Evolutionary conservation across 2,797 vertebrate species (phyloP).

Genomic region (Bufotes viridis): DNA sequence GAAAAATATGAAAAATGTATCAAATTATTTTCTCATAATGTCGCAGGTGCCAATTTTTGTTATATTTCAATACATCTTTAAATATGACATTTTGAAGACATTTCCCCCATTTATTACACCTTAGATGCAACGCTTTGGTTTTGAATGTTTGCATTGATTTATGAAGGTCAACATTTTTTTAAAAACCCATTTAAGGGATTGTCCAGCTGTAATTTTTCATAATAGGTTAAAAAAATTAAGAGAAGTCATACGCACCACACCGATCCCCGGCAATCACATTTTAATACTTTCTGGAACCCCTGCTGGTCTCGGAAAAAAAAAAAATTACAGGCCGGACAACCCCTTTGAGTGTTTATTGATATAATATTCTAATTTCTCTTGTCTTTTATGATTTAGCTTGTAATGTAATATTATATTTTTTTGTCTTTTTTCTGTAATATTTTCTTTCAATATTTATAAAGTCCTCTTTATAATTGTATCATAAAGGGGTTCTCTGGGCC

Average conservation of each 20-base stretch:
- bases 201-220: too few species aligned
- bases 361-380: neutral
- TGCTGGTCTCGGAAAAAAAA: too few species aligned
- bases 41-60: neutral
- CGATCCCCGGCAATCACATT: too few species aligned
- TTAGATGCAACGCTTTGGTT: neutral
- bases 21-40: neutral
- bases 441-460: neutral
- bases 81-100: neutral
- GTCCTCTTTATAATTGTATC: too few species aligned
- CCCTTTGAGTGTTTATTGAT: neutral
- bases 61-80: neutral
- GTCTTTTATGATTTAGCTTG: neutral
- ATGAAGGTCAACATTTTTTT: too few species aligned
- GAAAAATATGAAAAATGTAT: neutral
- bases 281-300: too few species aligned
- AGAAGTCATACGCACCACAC: too few species aligned
- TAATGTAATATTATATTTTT: neutral
- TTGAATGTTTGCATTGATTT: neutral
- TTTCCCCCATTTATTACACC: neutral
- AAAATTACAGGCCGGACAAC: too few species aligned
- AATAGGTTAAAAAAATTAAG: too few species aligned
- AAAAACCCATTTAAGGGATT: too few species aligned
- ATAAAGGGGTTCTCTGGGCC: too few species aligned
- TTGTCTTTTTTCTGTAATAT: neutral